Evolutionary conservation across 92 coral and sea anemone species (phyloP).

Genomic region (Metridium senile): DNA sequence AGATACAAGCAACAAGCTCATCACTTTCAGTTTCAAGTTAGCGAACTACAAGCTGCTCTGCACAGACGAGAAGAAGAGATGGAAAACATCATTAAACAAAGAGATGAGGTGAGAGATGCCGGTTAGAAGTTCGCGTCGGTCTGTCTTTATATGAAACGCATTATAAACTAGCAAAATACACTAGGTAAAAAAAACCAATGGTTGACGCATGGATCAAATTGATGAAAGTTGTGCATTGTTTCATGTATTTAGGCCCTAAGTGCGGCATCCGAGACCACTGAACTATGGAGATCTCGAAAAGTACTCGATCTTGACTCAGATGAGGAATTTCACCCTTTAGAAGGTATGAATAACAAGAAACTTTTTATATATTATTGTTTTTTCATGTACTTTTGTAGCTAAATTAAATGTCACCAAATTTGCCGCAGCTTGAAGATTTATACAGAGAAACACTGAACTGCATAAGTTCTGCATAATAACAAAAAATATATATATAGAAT

Average conservation of each 20-base stretch:
- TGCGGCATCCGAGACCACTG: slow-evolving; percentile 62
- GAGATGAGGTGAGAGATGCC: slow-evolving; percentile 67
- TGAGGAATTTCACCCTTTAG: background rate
- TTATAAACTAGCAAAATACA: too few relatives aligned
- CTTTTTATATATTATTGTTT: background rate
- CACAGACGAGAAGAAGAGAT: slow-evolving; percentile 61
- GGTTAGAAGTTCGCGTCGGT: background rate
- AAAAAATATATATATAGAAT: too few relatives aligned
- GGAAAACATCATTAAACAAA: slow-evolving; percentile 49
- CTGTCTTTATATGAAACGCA: background rate
- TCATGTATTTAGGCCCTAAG: slow-evolving; percentile 41
- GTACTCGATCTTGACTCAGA: slow-evolving; percentile 6
- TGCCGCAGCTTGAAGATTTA: too few relatives aligned
- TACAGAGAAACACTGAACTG: too few relatives aligned
- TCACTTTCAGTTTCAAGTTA: slow-evolving; percentile 67
- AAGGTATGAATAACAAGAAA: background rate
- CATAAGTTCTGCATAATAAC: too few relatives aligned
- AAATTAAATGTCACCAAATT: too few relatives aligned
- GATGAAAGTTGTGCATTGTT: background rate
- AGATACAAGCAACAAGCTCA: slow-evolving; percentile 70
- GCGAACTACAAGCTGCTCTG: slow-evolving; percentile 73
- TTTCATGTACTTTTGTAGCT: too few relatives aligned
- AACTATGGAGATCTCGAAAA: slow-evolving; percentile 44
- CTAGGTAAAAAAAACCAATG: too few relatives aligned
- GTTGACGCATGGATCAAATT: too few relatives aligned